phyloP scores from a whole-genome alignment of 2,888 invertebrate genomes.

The Gasteruption jaculator region DNA sequence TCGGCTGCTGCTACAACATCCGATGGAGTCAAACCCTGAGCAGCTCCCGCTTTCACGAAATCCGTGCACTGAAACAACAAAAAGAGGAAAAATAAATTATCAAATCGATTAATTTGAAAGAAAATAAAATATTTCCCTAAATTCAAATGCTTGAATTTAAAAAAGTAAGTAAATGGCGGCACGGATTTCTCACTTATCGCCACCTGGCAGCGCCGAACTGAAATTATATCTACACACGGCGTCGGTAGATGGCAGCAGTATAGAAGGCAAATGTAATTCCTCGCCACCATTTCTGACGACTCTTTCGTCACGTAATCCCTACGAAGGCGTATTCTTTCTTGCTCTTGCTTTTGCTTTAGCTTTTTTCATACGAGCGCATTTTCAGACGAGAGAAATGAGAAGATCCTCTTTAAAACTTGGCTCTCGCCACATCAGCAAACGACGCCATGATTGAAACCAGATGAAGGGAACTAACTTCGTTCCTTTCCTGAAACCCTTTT shows the following conservation, averaged over 20 bases:
- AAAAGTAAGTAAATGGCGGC: conserved; percentile 10
- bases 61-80: conserved; percentile 67
- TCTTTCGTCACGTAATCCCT: conserved; percentile 25
- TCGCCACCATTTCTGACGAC: conserved; percentile 28
- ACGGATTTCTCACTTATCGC: conserved; percentile 12
- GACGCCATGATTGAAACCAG: conserved; percentile 50
- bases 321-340: too few species aligned
- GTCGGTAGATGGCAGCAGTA: conserved; percentile 31
- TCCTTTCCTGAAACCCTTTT: too few species aligned
- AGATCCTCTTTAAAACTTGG: conserved; percentile 3
- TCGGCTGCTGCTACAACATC: conserved; percentile 90
- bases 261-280: conserved; percentile 6
- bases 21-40: conserved; percentile 81
- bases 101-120: conserved; percentile 1
- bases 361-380: too few species aligned
- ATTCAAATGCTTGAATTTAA: conserved; percentile 5
- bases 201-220: conserved; percentile 22
- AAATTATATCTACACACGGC: neutral
- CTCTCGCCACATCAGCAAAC: conserved; percentile 44
- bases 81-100: conserved; percentile 17
- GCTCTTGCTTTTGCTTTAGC: too few species aligned
- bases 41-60: conserved; percentile 82
- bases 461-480: too few species aligned
- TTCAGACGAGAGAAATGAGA: too few species aligned
- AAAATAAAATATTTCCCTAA: conserved; percentile 1